These are phyloP conservation scores for Bradypodion ventrale DNA, from an alignment of 2,797 vertebrate genomes.

Conservation along the genomic window DNA sequence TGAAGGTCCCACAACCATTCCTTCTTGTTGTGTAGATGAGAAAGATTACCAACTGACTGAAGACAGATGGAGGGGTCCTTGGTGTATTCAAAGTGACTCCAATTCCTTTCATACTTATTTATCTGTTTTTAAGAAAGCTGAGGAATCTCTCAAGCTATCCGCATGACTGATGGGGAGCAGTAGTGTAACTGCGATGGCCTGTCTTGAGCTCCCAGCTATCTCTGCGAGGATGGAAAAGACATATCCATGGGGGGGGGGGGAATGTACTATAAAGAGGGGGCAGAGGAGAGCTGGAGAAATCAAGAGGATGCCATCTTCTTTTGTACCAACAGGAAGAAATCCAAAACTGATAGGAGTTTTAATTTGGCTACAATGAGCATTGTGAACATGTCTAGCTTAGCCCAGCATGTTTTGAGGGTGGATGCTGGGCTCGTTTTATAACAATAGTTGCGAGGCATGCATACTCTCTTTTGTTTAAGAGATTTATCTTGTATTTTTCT, in stretches of 20 bases:
- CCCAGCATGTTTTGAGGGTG: not conserved
- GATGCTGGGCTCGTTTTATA: slow-evolving; percentile 9
- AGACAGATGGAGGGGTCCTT: not conserved
- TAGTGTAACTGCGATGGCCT: not conserved
- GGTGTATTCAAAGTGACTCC: not conserved
- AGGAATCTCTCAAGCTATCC: not conserved
- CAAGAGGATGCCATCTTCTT: not conserved
- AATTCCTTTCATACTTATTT: not conserved
- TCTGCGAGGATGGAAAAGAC: not conserved
- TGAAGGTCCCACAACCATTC: not conserved
- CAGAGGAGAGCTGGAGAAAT: not conserved
- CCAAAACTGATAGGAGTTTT: slow-evolving; percentile 11
- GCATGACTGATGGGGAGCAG: not conserved
- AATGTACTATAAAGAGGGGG: not conserved
- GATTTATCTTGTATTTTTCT: not conserved
- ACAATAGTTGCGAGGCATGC: not conserved
- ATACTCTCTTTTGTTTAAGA: not conserved
- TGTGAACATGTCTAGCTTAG: slow-evolving; percentile 7
- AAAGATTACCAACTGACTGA: not conserved
- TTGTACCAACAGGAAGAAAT: slow-evolving; percentile 1
- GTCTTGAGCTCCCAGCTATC: not conserved
- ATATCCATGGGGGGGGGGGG: too few relatives aligned
- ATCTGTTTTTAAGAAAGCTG: not conserved
- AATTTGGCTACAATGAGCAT: not conserved
- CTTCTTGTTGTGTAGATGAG: not conserved